These are phyloP conservation scores for Pantelozetes paolii DNA, from an alignment of 2,888 invertebrate species.

Conservation along the genomic window DNA sequence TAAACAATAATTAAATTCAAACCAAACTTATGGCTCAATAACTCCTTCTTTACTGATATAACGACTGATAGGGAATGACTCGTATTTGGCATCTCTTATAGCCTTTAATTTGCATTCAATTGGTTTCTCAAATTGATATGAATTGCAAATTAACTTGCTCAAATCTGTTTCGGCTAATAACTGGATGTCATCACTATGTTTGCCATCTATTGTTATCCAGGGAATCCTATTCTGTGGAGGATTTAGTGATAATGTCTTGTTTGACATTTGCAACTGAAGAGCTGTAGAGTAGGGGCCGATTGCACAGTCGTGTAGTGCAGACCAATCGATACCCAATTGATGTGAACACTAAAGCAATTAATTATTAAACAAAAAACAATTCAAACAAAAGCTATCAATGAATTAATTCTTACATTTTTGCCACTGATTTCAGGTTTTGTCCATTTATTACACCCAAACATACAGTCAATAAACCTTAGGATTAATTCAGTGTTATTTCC, in stretches of 20 bases:
- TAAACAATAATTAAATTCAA: too few relatives aligned
- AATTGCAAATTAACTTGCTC: background rate
- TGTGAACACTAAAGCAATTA: constrained; percentile 5
- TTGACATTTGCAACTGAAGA: background rate
- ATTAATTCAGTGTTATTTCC: background rate
- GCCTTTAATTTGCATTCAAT: background rate
- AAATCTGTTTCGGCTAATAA: background rate
- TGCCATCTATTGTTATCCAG: constrained; percentile 12
- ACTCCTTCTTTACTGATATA: background rate
- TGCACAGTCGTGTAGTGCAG: background rate
- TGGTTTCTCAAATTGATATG: background rate
- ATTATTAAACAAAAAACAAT: background rate
- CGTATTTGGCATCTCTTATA: constrained; percentile 10
- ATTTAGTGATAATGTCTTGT: background rate
- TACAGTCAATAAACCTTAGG: background rate
- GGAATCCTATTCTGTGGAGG: constrained; percentile 1
- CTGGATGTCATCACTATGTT: background rate
- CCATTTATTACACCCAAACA: background rate
- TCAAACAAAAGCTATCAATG: background rate
- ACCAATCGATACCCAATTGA: constrained; percentile 3
- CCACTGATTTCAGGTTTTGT: background rate
- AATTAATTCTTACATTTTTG: constrained; percentile 6
- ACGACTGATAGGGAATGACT: background rate
- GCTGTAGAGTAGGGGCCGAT: background rate
- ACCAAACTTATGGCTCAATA: background rate